phyloP scores from a whole-genome alignment of 2,113 vertebrate genomes.

The Ailurus styani region DNA sequence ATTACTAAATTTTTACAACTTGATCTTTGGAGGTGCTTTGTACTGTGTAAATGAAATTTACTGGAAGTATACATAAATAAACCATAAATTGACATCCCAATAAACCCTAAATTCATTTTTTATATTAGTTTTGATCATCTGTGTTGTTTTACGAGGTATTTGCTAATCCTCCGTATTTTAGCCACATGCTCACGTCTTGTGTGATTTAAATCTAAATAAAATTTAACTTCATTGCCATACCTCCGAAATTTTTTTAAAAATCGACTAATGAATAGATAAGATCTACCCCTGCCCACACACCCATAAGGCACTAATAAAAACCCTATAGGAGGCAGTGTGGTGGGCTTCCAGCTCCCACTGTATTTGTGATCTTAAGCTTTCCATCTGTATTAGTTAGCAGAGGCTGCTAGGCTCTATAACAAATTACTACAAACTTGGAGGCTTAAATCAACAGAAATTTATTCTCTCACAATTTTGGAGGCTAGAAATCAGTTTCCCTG shows the following conservation, averaged over 20 bases:
- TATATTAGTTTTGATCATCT: not conserved
- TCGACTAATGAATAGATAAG: not conserved
- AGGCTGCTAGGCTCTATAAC: not conserved
- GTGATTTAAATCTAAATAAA: not conserved
- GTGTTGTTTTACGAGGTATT: not conserved
- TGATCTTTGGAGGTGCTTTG: not conserved
- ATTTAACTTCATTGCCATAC: not conserved
- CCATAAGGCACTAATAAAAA: not conserved
- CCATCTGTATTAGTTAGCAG: not conserved
- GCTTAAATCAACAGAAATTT: not conserved
- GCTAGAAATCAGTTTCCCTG: not conserved
- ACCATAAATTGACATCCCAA: not conserved
- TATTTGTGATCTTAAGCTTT: not conserved
- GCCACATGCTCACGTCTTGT: not conserved
- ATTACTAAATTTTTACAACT: not conserved
- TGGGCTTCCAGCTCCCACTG: not conserved
- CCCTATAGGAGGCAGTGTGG: not conserved
- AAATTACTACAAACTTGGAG: not conserved
- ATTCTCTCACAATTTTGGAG: not conserved
- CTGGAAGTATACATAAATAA: not conserved
- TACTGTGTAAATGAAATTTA: not conserved
- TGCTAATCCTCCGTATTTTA: not conserved
- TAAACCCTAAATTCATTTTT: not conserved
- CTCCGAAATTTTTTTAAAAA: not conserved
- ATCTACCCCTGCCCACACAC: not conserved